Evolutionary conservation across 2,113 vertebrate genomes (phyloP).

Genomic region (human (Homo sapiens)): GRCh38 chr1:177190001-177190500

Average conservation of each 20-base stretch:
- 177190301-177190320: constrained; percentile 61
- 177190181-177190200: no score
- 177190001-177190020: background rate
- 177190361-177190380: constrained; percentile 28
- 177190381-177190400: constrained; percentile 59
- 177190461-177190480: constrained; percentile 77
- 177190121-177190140: background rate
- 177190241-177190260: background rate
- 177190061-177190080: background rate
- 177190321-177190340: constrained; percentile 71
- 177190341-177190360: constrained; percentile 74
- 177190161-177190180: background rate
- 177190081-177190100: background rate
- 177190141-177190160: background rate
- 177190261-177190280: background rate
- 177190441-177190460: constrained; percentile 63
- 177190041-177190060: background rate
- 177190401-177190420: constrained; percentile 66
- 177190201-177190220: background rate
- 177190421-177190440: constrained; percentile 72
- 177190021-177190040: background rate
- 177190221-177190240: background rate
- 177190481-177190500: constrained; percentile 62
- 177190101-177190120: background rate
- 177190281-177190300: constrained; percentile 50